Evolutionary conservation across 2,888 invertebrate genomes (phyloP).

Genomic region (Lithosia quadra): DNA sequence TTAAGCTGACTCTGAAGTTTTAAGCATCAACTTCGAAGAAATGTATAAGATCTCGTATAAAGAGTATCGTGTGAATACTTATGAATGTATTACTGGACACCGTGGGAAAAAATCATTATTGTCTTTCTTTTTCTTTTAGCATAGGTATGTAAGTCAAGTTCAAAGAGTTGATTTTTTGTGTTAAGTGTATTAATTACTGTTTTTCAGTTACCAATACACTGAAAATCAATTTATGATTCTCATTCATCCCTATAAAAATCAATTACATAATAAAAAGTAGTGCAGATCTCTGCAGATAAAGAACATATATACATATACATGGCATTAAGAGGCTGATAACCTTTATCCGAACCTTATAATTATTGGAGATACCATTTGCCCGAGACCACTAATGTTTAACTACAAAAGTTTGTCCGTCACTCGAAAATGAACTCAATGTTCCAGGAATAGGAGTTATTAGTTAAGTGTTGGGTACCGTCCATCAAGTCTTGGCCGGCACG

Average conservation of each 20-base stretch:
- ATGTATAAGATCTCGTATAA: conserved; percentile 25
- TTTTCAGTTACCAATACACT: neutral
- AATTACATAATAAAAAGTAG: conserved; percentile 58
- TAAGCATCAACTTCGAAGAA: conserved; percentile 41
- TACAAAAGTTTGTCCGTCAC: conserved; percentile 45
- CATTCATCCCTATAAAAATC: conserved; percentile 38
- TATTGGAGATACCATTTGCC: conserved; percentile 83
- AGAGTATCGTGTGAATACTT: conserved; percentile 25
- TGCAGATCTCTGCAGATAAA: conserved; percentile 72
- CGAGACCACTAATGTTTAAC: conserved; percentile 69
- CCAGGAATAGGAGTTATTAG: conserved; percentile 54
- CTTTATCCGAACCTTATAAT: conserved; percentile 82
- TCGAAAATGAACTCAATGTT: conserved; percentile 57
- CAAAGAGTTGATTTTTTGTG: neutral
- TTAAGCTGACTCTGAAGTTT: conserved; percentile 35
- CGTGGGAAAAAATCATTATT: neutral
- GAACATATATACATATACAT: conserved; percentile 68
- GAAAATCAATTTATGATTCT: conserved; percentile 10
- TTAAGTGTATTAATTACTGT: neutral
- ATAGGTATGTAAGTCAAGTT: too few species aligned
- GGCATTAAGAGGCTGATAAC: conserved; percentile 83
- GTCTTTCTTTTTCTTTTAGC: neutral
- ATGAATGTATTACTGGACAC: conserved; percentile 3
- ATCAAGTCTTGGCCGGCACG: conserved; percentile 74
- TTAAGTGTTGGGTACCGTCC: conserved; percentile 45